phyloP scores from a whole-genome alignment of 2,113 vertebrate genomes.

The Sturnus vulgaris region DNA sequence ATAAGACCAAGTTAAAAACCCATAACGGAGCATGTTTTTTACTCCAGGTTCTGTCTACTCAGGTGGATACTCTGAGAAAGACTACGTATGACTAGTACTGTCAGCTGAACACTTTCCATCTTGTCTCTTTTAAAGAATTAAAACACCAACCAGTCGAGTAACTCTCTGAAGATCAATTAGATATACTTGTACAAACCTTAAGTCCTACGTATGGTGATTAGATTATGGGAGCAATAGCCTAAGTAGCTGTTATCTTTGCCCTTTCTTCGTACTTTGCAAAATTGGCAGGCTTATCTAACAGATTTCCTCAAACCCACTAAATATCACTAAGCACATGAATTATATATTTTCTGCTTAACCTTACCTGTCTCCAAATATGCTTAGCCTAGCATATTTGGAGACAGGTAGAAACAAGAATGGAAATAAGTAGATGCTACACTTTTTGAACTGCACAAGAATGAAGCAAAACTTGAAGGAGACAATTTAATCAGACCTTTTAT shows the following conservation, averaged over 20 bases:
- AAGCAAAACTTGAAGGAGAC: not conserved
- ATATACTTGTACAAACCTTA: not conserved
- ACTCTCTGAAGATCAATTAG: not conserved
- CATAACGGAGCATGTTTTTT: not conserved
- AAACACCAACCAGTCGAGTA: not conserved
- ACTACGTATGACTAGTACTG: not conserved
- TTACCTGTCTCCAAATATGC: not conserved
- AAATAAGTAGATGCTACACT: not conserved
- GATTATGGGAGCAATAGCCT: not conserved
- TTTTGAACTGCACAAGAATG: not conserved
- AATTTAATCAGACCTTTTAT: not conserved
- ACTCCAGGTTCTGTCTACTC: not conserved
- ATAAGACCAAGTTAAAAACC: not conserved
- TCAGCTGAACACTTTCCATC: not conserved
- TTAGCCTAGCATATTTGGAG: not conserved
- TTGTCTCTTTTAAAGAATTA: not conserved
- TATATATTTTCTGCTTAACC: not conserved
- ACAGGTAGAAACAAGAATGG: not conserved
- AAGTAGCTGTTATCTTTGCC: not conserved
- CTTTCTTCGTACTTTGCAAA: not conserved
- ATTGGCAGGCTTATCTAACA: not conserved
- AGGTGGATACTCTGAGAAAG: not conserved
- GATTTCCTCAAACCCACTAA: not conserved
- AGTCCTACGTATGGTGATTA: not conserved
- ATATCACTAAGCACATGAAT: not conserved